Evolutionary conservation across 2,113 vertebrate species (phyloP), one percentile per base, ranked within the genome.

Genomic region (Dicaeum eximium): DNA sequence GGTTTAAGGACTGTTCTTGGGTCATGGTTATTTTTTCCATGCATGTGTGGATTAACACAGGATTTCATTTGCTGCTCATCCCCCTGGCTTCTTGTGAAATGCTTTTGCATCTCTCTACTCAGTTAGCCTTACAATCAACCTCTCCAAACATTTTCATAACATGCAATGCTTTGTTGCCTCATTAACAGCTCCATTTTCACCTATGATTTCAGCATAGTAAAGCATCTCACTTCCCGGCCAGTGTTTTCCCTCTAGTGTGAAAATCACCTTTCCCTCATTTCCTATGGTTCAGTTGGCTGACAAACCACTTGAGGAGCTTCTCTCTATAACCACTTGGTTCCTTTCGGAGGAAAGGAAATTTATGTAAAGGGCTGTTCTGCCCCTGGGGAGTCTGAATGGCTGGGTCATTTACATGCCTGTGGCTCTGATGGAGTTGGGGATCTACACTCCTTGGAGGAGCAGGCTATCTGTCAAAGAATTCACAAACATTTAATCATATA

Each of bases 1-100:
- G 40, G 25, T 79, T 65, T 86, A 48, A 86, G 72, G 27, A 44
- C 17, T 4, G 9, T 65, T 30, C 24, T 71, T 53, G 6, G 7
- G 19, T 51, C 22, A 10, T 10, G 13, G 23, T 51, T 79, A 48
- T 79, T 88, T 86, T 86, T 65, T 8, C 11, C 13, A 4, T 11
- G 5, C 6, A 25, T 1, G 1, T n/a, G 21, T 83, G 40, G 13
- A 61, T 77, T 61, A 70, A 61, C 0, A 0, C 27, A 80, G 21
- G 22, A 69, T 93, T 92, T 89, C 5, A 48, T 84, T 65, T 86
- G 15, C n/a, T 77, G 45, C 31, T 86, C 44, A 17, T 48, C 13
- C 2, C 15, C 7, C 27, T 28, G n/a, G 69, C 24, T 83, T 77
- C 24, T 35, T 83, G 35, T 86, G 74, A 86, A 71, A 62, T 67